Conservation (phyloP, 2,797 vertebrate genomes). For the Erethizon dorsatum region DNA sequence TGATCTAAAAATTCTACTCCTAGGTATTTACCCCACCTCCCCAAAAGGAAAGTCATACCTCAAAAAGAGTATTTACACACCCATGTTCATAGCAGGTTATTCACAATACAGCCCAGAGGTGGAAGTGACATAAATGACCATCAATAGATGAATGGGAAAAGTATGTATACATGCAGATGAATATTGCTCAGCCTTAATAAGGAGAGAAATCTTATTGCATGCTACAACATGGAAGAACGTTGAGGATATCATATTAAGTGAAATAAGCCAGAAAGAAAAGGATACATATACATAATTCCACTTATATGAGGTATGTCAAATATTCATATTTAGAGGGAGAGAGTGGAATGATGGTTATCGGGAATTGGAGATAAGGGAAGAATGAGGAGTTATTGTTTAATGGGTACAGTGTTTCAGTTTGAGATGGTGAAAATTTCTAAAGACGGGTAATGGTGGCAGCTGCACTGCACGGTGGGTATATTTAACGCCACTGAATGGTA, state of each 20-base stretch:
- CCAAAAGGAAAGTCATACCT: background rate
- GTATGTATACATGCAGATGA: background rate
- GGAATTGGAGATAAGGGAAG: too few species aligned
- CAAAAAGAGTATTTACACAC: background rate
- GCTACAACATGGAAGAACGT: background rate
- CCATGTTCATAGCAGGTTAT: background rate
- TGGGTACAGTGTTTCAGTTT: background rate
- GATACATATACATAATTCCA: background rate
- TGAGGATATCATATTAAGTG: background rate
- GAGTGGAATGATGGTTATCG: background rate
- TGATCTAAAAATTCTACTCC: background rate
- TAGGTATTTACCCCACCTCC: background rate
- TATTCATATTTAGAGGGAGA: background rate
- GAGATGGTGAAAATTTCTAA: background rate
- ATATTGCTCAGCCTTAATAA: background rate
- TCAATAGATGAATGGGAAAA: background rate
- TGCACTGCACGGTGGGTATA: accelerated
- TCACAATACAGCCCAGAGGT: background rate
- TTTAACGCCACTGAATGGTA: accelerated
- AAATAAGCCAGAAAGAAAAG: background rate
- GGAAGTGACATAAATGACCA: background rate
- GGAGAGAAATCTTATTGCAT: background rate
- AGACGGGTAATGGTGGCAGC: background rate
- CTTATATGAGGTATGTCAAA: background rate
- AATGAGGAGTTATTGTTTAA: background rate